Conservation (phyloP, 2,888 invertebrate species). For the Cerceris ruficornis region DNA sequence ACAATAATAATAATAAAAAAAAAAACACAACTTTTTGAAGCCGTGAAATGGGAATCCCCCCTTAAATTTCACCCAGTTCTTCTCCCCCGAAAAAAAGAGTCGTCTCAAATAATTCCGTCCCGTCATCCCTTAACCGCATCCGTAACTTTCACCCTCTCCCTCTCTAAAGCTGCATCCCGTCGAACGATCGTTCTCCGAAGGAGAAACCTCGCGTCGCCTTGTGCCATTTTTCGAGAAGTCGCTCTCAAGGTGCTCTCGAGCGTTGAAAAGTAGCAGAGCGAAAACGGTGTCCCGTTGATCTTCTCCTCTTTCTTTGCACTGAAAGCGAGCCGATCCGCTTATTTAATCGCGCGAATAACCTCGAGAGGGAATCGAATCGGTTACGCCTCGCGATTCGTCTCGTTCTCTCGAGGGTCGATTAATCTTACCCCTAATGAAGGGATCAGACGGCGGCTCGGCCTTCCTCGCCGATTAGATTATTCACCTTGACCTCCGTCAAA, state of each 20-base stretch:
- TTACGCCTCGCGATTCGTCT: background rate
- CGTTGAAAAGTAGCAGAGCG: background rate
- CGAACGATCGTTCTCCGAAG: no score
- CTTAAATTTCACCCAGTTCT: no score
- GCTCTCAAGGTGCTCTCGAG: no score
- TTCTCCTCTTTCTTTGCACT: background rate
- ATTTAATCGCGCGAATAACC: slow-evolving; percentile 9
- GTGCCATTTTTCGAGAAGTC: slow-evolving; percentile 1
- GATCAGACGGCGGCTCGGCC: slow-evolving; percentile 9
- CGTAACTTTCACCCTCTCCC: no score
- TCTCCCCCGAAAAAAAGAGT: no score
- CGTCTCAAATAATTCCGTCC: no score
- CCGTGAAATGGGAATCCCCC: no score
- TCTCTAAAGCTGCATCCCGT: no score
- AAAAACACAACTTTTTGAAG: no score
- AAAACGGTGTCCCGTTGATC: background rate
- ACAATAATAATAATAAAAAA: no score
- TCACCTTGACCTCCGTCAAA: slow-evolving; percentile 50
- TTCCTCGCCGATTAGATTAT: slow-evolving; percentile 27
- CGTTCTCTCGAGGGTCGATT: slow-evolving; percentile 6
- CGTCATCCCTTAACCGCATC: no score
- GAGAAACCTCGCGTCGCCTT: no score
- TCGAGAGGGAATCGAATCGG: slow-evolving; percentile 11
- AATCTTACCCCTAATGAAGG: slow-evolving; percentile 15
- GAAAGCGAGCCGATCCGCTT: slow-evolving; percentile 4